Base-by-base conservation (phyloP, 2,113 vertebrate species). In the Halichoerus grypus region DNA sequence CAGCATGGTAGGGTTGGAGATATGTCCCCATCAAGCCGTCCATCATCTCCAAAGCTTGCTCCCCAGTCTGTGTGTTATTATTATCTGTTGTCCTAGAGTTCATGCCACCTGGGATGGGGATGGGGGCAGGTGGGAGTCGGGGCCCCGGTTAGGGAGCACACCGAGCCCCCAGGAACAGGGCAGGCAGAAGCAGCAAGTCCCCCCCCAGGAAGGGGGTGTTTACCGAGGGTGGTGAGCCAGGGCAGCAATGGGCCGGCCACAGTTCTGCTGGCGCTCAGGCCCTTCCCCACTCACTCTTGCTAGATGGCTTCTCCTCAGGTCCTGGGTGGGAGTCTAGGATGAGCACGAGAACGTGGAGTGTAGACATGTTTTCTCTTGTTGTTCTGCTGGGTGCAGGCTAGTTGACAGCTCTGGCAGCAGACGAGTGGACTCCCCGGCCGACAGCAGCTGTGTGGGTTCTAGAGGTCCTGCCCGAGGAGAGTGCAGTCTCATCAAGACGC, bases 351-450 rank as follows among this genome's bases (percentile, higher is more conserved):
- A 14, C 15, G 21, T 7, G 22, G 5, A 31, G 53, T 31, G 39
- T 3, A 14, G 39, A 72, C 5, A 7, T 2, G 6, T 53, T 53
- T 14, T 33, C 36, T 4, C 19, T 15, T 31, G 3, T 4, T 57
- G 33, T 57, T 57, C 18, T 19, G 31, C 39, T 28, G 26, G 15
- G 19, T 2, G 15, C 21, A 13, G 24, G 28, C 51, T 36, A 4
- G 22, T 39, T 36, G 49, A 53, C n/a, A 55, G 13, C 36, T 46
- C 22, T 15, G 24, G 21, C 19, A 26, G 46, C 51, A 4, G 36
- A 3, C 10, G 63, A 0, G 28, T 3, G 0, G 19, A 9, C 28
- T n/a, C 63, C 51, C 18, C 5, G 1, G 12, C 28, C 1, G 77
- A 24, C 18, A 24, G 18, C 13, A 71, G 3, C 36, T 16, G 2